Evolutionary conservation across 2,888 invertebrate genomes (phyloP), one percentile per base, ranked within the genome.

Genomic region (Chorisops tibialis): DNA sequence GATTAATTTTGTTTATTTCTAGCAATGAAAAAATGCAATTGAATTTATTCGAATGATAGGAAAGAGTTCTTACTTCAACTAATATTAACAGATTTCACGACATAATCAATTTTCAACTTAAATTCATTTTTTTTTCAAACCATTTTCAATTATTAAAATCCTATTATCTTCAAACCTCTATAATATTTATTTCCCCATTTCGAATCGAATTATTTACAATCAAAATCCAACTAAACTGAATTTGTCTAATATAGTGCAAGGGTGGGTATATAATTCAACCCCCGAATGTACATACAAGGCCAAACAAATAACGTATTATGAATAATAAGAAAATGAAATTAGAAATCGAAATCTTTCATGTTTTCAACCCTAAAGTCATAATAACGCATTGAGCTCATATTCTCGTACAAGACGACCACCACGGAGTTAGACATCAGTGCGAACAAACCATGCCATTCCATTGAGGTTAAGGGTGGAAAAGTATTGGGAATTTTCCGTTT

Each of bases 221-320:
- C 7, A 54, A 54, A 56, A 56, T 30, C 30, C 30, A 45, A n/a
- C 35, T 35, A 43, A 56, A 56, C 30, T 43, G 16, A 56, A 45
- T 56, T 45, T 45, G 18, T 54, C 39, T 16, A 18, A 18, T 11
- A 30, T 30, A 11, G 43, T 11, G 35, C 6, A 30, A 35, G 45
- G 43, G 43, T 16, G 9, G 7, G 3, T 18, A 7, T 18, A 39
- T n/a, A n/a, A n/a, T n/a, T n/a, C n/a, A n/a, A n/a, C 19, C 18
- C 19, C 11, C n/a, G 19, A 43, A 43, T n/a, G 24, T 35, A 56
- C n/a, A n/a, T n/a, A n/a, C n/a, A n/a, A n/a, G 14, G 43, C 56
- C 43, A 56, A 56, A 56, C 56, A 56, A 56, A 39, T 56, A 43
- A 43, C 45, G 45, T 45, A 56, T 30, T 56, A 56, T 56, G 56